Evolutionary conservation across 1,140 invertebrate species (phyloP).

Genomic region (Adelges cooleyi): DNA sequence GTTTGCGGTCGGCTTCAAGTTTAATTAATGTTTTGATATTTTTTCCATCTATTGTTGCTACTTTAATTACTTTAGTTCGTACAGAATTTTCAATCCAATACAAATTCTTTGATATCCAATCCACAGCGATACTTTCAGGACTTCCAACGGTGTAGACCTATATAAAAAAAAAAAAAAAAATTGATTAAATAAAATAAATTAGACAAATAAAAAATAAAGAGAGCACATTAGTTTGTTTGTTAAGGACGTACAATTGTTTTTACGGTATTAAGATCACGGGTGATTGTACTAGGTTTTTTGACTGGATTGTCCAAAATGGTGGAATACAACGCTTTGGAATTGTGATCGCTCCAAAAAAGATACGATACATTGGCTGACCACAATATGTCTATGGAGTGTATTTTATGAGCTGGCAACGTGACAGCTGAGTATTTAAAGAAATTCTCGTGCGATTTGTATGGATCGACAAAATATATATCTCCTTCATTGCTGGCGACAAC

Average conservation of each 20-base stretch:
- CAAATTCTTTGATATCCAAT: conserved; percentile 58
- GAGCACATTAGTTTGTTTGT: background rate
- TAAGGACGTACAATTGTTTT: conserved; percentile 19
- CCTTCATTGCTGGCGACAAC: conserved; percentile 23
- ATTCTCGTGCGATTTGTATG: conserved; percentile 28
- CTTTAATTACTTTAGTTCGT: conserved; percentile 45
- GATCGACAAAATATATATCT: conserved; percentile 23
- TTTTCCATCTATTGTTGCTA: conserved; percentile 48
- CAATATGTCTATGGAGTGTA: conserved; percentile 28
- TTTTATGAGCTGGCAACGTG: conserved; percentile 23
- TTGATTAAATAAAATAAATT: background rate
- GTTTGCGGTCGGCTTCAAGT: conserved; percentile 45
- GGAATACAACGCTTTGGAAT: conserved; percentile 20
- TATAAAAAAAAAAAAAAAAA: conserved; percentile 30
- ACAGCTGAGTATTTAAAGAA: conserved; percentile 17
- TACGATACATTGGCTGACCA: background rate
- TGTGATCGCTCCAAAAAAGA: conserved; percentile 26
- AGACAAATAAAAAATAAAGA: no score
- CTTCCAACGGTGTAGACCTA: conserved; percentile 41
- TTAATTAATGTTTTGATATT: conserved; percentile 46
- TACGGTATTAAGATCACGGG: background rate
- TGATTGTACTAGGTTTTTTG: conserved; percentile 2
- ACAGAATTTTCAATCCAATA: conserved; percentile 59
- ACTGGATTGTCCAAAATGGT: conserved; percentile 3
- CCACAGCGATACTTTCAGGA: conserved; percentile 63